Conservation (phyloP, 2,797 vertebrate species). For the Australoheros facetus region DNA sequence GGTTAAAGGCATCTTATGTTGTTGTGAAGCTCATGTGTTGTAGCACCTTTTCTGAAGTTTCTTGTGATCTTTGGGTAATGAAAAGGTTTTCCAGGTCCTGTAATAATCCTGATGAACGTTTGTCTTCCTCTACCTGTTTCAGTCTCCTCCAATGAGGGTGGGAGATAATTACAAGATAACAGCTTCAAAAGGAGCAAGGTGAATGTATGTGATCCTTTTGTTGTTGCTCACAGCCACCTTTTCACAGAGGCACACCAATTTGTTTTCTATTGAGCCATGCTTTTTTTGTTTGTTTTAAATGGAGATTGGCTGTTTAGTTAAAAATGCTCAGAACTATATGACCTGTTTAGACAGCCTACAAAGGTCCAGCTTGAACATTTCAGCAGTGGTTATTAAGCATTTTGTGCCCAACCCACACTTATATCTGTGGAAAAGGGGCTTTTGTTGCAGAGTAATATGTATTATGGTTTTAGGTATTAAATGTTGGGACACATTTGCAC, state of each 20-base stretch:
- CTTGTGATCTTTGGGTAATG: conserved; percentile 38
- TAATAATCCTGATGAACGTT: conserved; percentile 22
- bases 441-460: not conserved
- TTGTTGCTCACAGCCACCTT: conserved; percentile 27
- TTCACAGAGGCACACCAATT: conserved; percentile 10
- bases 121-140: conserved; percentile 25
- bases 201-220: conserved; percentile 23
- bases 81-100: conserved; percentile 34
- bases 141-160: conserved; percentile 23
- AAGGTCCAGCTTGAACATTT: not conserved
- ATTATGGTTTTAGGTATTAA: too few species aligned
- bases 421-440: not conserved
- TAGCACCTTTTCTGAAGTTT: conserved; percentile 1
- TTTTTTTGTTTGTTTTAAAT: not conserved
- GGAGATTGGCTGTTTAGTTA: not conserved
- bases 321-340: not conserved
- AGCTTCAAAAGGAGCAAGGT: conserved; percentile 41
- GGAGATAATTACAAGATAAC: conserved; percentile 59
- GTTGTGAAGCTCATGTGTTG: conserved; percentile 12
- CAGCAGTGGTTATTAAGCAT: not conserved
- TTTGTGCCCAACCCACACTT: not conserved
- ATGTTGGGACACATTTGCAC: too few species aligned
- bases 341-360: not conserved
- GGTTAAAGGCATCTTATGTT: conserved; percentile 13
- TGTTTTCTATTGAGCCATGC: not conserved